phyloP scores from a whole-genome alignment of 2,797 vertebrate species.

The Hyperoplus immaculatus region DNA sequence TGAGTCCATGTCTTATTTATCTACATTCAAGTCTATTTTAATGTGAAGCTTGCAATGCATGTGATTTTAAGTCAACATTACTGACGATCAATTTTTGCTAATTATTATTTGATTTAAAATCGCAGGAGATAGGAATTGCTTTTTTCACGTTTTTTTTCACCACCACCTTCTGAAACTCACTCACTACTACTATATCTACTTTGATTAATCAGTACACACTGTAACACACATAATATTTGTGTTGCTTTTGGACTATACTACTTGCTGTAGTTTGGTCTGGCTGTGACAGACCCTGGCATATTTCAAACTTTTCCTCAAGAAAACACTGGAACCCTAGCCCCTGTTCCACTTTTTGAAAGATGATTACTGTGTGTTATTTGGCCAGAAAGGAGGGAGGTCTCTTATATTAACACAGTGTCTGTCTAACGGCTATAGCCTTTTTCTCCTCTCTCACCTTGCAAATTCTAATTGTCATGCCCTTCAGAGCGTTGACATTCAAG shows the following conservation, averaged over 20 bases:
- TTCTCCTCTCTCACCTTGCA: conserved; percentile 3
- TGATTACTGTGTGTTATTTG: neutral
- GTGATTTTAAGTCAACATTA: no score
- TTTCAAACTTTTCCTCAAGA: neutral
- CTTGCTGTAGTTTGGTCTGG: no score
- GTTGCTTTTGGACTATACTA: neutral
- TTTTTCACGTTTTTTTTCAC: no score
- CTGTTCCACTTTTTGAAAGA: no score
- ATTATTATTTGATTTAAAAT: no score
- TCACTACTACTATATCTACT: neutral
- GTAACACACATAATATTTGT: neutral
- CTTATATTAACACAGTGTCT: no score
- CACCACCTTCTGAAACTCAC: neutral
- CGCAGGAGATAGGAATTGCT: no score
- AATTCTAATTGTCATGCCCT: conserved; percentile 13
- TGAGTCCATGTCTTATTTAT: no score
- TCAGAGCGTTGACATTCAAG: conserved; percentile 9
- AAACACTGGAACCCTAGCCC: no score
- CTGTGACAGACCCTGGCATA: neutral
- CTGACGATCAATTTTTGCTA: no score
- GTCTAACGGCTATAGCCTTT: neutral
- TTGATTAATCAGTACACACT: neutral
- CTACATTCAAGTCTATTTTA: no score
- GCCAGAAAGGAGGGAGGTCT: neutral
- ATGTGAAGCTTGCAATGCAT: no score